Conservation (phyloP, 2,888 invertebrate species). For the Trypoxylon attenuatum region DNA sequence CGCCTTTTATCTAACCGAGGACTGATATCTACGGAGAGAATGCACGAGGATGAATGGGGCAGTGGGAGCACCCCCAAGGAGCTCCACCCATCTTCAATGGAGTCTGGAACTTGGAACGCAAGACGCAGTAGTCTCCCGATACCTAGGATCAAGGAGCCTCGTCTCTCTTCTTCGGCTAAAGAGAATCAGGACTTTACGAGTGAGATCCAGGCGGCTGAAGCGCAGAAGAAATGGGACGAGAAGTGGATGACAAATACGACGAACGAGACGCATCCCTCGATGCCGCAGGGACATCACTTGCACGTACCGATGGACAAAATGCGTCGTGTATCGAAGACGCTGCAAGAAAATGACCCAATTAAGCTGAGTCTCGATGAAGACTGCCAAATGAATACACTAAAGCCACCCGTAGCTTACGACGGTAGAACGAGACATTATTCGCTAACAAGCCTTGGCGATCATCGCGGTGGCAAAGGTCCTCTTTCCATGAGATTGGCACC, state of each 20-base stretch:
- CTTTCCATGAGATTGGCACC: conserved; percentile 56
- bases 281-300: neutral
- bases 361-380: neutral
- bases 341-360: neutral
- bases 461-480: conserved; percentile 41
- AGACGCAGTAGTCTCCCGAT: neutral
- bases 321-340: neutral
- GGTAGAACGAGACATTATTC: conserved; percentile 59
- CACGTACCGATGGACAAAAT: neutral
- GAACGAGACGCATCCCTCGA: neutral
- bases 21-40: neutral
- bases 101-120: neutral
- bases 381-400: conserved; percentile 8
- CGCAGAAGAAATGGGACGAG: conserved; percentile 15
- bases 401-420: conserved; percentile 6
- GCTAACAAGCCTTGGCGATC: conserved; percentile 59
- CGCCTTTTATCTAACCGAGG: conserved; percentile 5
- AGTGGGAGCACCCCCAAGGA: neutral
- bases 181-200: neutral
- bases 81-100: neutral
- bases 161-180: conserved; percentile 10
- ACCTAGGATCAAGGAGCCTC: neutral
- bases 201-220: conserved; percentile 17
- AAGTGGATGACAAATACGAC: neutral
- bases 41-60: conserved; percentile 6